Base-by-base conservation (phyloP, 2,888 invertebrate species). In the Meiosimyza decipiens region DNA sequence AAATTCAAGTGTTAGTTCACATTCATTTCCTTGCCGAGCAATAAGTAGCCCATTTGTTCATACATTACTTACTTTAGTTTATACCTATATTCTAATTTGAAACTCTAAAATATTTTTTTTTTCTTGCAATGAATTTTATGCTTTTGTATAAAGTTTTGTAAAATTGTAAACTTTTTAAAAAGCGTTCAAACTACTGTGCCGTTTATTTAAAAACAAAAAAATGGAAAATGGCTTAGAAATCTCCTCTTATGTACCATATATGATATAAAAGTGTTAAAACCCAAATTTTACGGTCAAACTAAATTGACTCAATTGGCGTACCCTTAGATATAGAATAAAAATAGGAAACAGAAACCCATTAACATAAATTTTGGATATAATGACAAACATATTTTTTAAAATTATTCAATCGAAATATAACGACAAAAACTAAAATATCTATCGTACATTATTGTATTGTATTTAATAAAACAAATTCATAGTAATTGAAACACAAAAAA, bases 341-440 rank as follows among this genome's bases (percentile, higher is more conserved):
- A n/a, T 18, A n/a, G 18, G 11, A 55, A 55, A 6, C 15, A 18
- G 18, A 55, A 55, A 18, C 18, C 22, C 22, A n/a, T 15, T 55
- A 55, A 22, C 13, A 40, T 11, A 22, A 60, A 16, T 57, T 55
- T 33, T 67, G 54, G n/a, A 67, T 16, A 67, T 28, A 18, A 18
- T 16, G 55, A 47, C 15, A 9, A 18, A 51, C 18, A 65, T 52
- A 52, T 65, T 52, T 65, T 65, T 51, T 67, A 47, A 40, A 63
- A 63, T 40, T 63, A 63, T 63, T 63, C 63, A 63, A 63, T 47
- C 47, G 63, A 63, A 40, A n/a, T 16, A 18, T 18, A 63, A 63
- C 16, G 47, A 16, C 15, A 2, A 62, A 40, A 62, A 47, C 6
- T 16, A 47, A 62, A 33, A 60, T n/a, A 60, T 40, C 5, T 40